Base-by-base conservation (phyloP, 2,888 invertebrate genomes). In the Lasioglossum calceatum region DNA sequence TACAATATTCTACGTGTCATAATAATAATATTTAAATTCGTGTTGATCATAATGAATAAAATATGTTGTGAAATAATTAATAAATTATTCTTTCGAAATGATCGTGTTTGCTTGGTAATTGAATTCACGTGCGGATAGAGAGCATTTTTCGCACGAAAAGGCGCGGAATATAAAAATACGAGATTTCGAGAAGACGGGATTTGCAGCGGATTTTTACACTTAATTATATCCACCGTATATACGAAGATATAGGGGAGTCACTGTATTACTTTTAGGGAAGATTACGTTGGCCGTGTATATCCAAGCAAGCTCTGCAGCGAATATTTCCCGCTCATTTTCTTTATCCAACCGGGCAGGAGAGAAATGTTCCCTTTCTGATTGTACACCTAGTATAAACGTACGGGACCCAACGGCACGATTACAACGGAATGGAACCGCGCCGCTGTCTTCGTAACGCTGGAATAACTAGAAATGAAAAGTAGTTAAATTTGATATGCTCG, bases 381-480 rank as follows among this genome's bases (percentile, higher is more conserved):
- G 72, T 61, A 32, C 71, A 76, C 75, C 81, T 58, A 39, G 50
- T 76, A 72, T 70, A 61, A 76, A 71, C 61, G 61, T 81, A 81
- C 84, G 77, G 76, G 77, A 81, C 77, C 82, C 82, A 67, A 42
- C 77, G 76, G 70, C 71, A 61, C 82, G 82, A 85, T 87, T 79
- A 79, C 54, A 77, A 50, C 74, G 75, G 67, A 87, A 85, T 82
- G 82, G 82, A 80, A 87, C 71, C 73, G 61, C 71, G 19, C 27
- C 54, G 16, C 73, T 39, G 50, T 77, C 44, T 50, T 71, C 50
- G 32, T 58, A 75, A 74, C 50, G 44, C 61, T 54, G 64, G 42
- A 50, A 75, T 72, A 76, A 70, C 84, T 58, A 67, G 77, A 61
- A 85, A 87, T 85, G 85, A 79, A 85, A 82, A 82, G 85, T 79